Base-by-base conservation (phyloP, 53 echinoderm and acorn worm genomes). In the Patiria pectinifera region DNA sequence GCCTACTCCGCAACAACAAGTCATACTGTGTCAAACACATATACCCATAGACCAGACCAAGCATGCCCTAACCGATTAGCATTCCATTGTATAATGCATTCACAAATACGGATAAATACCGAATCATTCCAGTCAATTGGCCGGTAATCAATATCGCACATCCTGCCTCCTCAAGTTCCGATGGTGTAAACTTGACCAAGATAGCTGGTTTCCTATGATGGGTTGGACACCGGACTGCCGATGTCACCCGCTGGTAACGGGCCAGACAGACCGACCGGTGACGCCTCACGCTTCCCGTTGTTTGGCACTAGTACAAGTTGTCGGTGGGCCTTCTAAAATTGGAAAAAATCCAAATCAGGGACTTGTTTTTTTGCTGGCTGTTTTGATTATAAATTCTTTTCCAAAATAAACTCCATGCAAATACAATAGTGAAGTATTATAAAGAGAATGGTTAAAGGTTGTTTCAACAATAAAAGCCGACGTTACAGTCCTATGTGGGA, bases 131-230 rank as follows among this genome's bases (percentile, higher is more conserved):
- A 85, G 21, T 45, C 44, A 83, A 25, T 85, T 69, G 45, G 6
- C 18, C 23, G 45, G 85, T 45, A 85, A 85, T 63, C 85, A 43
- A 85, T 85, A 85, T 85, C 19, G 10, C 46, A 69, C 7, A 85
- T 85, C 85, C 85, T 85, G 85, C 18, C 85, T 62, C 21, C 23
- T 16, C 4, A 23, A 35, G 35, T 15, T 45, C 45, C 9, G 11
- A 85, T 19, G 66, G 85, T 45, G 62, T 62, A 83, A 83, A 62
- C 83, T 83, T 83, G 61, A 62, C 83, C 83, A 83, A 59, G 43
- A 83, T 62, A 24, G 60, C 14, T 66, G 26, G 85, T 85, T 85
- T 85, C 85, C 69, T 14, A 85, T 85, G 85, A 13, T 35, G 19
- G 18, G 35, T 45, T 26, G 49, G 71, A 70, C 45, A 86, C 16